Evolutionary conservation across 35 echinoderm and acorn worm genomes (phyloP), one percentile per base, ranked within the genome.

Genomic region (Acanthaster planci): DNA sequence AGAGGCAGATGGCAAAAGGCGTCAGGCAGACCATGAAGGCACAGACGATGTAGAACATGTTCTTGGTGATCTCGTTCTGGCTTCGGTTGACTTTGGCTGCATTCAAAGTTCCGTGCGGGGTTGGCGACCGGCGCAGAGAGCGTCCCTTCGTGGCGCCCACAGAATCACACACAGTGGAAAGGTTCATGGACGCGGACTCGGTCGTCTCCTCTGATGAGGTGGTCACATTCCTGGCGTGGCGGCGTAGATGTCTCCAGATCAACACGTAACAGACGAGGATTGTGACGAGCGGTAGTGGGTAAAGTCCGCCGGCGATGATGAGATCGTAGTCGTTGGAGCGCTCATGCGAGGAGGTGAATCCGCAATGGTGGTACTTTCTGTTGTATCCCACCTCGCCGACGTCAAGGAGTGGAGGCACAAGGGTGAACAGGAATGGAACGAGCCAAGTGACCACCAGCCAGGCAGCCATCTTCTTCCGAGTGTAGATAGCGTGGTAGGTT

Each of bases 61-160:
- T 92, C 64, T 92, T 86, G 60, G 90, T 92, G 59, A 92, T 92
- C 67, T 92, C 81, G 32, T 87, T 39, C 59, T 92, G 90, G 38
- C 84, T 78, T 60, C 79, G 35, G 15, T 78, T 86, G 42, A 47
- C 8, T 34, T 31, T 31, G 51, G 3, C 37, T 59, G 18, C 1
- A 5, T 34, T 31, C 31, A 18, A 5, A 12, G 31, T 1, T 9
- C 39, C 31, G 9, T 84, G 76, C 67, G 4, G 42, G 4, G 42
- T 47, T 77, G 47, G 78, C 5, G 32, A 16, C 39, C 39, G 31
- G 32, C 19, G 15, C 31, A 77, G 14, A n/a, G n/a, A n/a, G n/a
- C n/a, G n/a, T n/a, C n/a, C n/a, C n/a, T n/a, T 34, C 37, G 64
- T 39, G 27, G 30, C 34, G 37, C 40, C 39, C 23, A 76, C 32